A percentile compares a stretch with the other conserved stretches of the same genome.
Evolutionary conservation across 2,113 vertebrate genomes (phyloP).

Genomic region (Petroica traversi): DNA sequence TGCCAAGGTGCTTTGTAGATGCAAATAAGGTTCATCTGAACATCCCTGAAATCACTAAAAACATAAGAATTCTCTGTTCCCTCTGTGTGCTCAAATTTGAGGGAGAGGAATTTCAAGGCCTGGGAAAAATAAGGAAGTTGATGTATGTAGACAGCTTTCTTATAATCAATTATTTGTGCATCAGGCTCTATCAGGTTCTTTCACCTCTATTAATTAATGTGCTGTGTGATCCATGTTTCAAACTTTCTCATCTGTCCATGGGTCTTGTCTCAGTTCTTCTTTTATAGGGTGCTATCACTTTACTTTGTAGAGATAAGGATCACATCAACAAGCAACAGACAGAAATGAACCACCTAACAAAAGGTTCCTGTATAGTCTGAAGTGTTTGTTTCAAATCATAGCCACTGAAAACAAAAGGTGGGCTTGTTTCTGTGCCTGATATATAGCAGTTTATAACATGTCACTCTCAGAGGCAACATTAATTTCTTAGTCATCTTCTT

Average conservation of each 20-base stretch:
- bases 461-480: neutral
- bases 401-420: neutral
- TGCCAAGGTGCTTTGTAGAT: neutral
- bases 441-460: neutral
- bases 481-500: neutral
- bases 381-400: neutral
- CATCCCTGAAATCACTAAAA: neutral
- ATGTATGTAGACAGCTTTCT: neutral
- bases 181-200: neutral
- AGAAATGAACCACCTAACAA: neutral
- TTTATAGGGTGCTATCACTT: neutral
- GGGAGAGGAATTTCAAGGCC: neutral
- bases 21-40: neutral
- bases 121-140: neutral
- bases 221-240: neutral
- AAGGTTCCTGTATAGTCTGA: neutral
- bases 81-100: neutral
- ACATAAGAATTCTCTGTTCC: neutral
- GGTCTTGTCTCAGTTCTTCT: neutral
- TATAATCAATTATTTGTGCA: neutral
- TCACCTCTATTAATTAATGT: neutral
- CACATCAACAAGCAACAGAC: neutral
- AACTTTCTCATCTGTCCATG: neutral
- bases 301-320: neutral
- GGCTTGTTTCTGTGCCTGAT: neutral